These are phyloP conservation scores for Streblospio benedicti DNA, from an alignment of 1,140 invertebrate species.

Conservation along the genomic window DNA sequence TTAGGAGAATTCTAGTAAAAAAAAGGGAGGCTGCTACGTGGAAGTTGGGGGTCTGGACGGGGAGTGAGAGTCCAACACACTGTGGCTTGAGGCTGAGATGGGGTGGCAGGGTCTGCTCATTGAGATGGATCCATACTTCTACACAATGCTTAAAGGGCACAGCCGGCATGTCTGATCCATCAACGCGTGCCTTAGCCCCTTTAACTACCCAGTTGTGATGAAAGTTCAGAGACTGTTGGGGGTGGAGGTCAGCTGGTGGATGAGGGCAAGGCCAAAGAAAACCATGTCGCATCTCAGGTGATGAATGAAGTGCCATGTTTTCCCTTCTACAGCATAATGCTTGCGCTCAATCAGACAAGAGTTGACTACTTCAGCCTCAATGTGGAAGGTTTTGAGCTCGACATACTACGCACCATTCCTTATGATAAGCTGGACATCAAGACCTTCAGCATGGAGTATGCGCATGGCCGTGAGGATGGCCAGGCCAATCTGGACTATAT, in stretches of 20 bases:
- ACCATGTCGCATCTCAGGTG: too few species aligned
- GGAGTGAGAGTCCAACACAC: conserved; percentile 34
- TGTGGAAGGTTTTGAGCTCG: conserved; percentile 23
- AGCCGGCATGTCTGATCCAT: conserved; percentile 32
- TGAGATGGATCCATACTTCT: conserved; percentile 32
- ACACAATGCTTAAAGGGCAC: conserved; percentile 23
- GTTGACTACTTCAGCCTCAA: conserved; percentile 22
- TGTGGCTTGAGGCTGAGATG: conserved; percentile 28
- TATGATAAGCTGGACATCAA: conserved; percentile 22
- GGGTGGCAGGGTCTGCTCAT: conserved; percentile 37
- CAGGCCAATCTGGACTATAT: too few species aligned
- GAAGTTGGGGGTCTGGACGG: conserved; percentile 53
- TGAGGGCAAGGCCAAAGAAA: too few species aligned
- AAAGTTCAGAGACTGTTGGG: too few species aligned
- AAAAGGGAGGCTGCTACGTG: conserved; percentile 48
- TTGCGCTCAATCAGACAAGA: not conserved
- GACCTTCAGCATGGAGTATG: conserved; percentile 2
- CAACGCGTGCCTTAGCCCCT: conserved; percentile 26
- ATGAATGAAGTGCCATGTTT: conserved; percentile 10
- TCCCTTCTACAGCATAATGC: conserved; percentile 1
- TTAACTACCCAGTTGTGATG: conserved; percentile 19
- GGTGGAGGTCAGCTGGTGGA: too few species aligned
- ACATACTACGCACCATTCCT: conserved; percentile 21
- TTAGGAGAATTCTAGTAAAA: too few species aligned
- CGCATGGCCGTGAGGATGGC: not conserved